Evolutionary conservation across 2,888 invertebrate species (phyloP).

Genomic region (Caenorhabditis zanzibari): DNA sequence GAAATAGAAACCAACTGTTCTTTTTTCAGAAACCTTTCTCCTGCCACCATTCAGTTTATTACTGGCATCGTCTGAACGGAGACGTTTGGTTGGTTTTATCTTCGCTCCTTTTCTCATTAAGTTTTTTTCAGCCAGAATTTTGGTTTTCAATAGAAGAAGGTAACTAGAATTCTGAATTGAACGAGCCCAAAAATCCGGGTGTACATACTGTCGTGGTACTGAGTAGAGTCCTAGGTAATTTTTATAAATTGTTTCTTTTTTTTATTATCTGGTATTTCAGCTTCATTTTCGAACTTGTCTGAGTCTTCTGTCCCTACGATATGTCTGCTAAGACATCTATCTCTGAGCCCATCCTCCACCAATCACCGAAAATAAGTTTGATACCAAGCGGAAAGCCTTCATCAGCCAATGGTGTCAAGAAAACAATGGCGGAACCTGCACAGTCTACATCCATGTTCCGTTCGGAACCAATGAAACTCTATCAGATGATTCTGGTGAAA

Average conservation of each 20-base stretch:
- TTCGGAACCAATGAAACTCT: slow-evolving; percentile 75
- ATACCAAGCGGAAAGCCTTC: slow-evolving; percentile 2
- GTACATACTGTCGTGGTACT: no score
- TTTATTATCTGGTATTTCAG: background rate
- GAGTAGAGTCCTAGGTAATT: no score
- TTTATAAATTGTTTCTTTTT: no score
- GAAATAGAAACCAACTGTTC: slow-evolving; percentile 4
- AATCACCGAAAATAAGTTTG: background rate
- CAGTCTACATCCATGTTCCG: slow-evolving; percentile 50
- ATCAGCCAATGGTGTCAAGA: background rate
- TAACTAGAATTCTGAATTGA: no score
- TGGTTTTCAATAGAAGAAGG: no score
- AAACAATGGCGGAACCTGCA: background rate
- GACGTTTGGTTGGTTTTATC: slow-evolving; percentile 28
- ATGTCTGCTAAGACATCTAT: slow-evolving; percentile 23
- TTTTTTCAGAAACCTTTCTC: slow-evolving; percentile 50
- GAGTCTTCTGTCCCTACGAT: background rate
- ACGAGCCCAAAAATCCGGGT: no score
- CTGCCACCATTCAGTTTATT: slow-evolving; percentile 20
- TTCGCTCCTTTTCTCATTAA: slow-evolving; percentile 5
- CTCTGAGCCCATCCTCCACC: slow-evolving; percentile 28
- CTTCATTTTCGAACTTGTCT: background rate
- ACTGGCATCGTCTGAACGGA: slow-evolving; percentile 15
- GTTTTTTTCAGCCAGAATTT: background rate
- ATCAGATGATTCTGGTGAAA: slow-evolving; percentile 78